Conservation (phyloP, 1,140 invertebrate species). For the Chironomus tepperi region DNA sequence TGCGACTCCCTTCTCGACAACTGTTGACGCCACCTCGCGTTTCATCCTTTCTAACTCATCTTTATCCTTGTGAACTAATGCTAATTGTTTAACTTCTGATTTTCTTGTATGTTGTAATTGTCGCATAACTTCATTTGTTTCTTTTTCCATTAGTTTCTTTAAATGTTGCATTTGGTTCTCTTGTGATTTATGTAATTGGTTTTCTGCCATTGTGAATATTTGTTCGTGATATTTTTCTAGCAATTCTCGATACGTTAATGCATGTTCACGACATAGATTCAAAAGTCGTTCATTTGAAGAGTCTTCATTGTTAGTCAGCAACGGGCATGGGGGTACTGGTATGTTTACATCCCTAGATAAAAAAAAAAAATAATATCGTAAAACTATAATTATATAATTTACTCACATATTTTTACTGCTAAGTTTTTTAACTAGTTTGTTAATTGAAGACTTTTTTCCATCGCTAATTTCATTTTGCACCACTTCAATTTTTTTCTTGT, state of each 20-base stretch:
- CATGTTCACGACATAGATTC: slow-evolving; percentile 58
- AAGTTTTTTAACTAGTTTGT: slow-evolving; percentile 65
- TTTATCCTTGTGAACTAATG: slow-evolving; percentile 75
- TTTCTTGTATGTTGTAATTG: slow-evolving; percentile 69
- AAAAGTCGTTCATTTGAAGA: slow-evolving; percentile 50
- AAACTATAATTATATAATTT: slow-evolving; percentile 37
- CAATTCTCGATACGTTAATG: slow-evolving; percentile 65
- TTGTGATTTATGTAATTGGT: slow-evolving; percentile 69
- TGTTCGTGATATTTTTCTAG: slow-evolving; percentile 76
- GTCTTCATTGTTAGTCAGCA: slow-evolving; percentile 41
- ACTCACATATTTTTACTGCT: slow-evolving; percentile 77
- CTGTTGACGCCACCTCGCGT: slow-evolving; percentile 60
- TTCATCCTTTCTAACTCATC: slow-evolving; percentile 79
- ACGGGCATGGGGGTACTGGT: slow-evolving; percentile 35
- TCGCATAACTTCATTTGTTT: slow-evolving; percentile 75
- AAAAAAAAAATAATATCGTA: slow-evolving; percentile 29
- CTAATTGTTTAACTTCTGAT: slow-evolving; percentile 75
- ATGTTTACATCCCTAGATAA: slow-evolving; percentile 36
- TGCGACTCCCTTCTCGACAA: slow-evolving; percentile 73
- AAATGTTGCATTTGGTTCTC: slow-evolving; percentile 66
- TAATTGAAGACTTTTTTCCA: slow-evolving; percentile 62
- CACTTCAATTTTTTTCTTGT: slow-evolving; percentile 62
- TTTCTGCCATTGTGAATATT: slow-evolving; percentile 64
- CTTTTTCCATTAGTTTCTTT: slow-evolving; percentile 58
- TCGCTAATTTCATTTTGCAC: slow-evolving; percentile 50